These are phyloP conservation scores for Gallinago media DNA, from an alignment of 2,113 vertebrate genomes.

Conservation along the genomic window DNA sequence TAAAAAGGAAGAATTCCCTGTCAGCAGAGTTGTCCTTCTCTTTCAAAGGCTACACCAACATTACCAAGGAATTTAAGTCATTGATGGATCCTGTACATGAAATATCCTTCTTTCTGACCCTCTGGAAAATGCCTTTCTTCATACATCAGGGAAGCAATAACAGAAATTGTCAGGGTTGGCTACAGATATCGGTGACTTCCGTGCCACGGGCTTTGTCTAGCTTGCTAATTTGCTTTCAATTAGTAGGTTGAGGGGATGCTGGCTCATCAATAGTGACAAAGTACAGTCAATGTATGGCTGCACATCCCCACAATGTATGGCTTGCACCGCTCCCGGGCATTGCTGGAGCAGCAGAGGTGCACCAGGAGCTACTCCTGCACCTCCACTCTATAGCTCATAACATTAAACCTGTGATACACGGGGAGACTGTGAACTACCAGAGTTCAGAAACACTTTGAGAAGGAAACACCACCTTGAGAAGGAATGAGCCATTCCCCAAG, in stretches of 20 bases:
- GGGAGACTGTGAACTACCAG: not conserved
- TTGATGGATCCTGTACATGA: not conserved
- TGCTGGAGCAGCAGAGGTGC: not conserved
- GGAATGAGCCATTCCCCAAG: not conserved
- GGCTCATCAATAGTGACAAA: not conserved
- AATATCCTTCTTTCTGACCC: not conserved
- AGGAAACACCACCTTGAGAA: not conserved
- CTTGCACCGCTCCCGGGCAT: rapidly evolving
- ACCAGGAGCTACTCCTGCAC: not conserved
- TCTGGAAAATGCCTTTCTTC: not conserved
- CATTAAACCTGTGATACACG: not conserved
- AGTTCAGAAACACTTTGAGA: not conserved
- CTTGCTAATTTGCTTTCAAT: not conserved
- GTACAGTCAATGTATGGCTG: rapidly evolving
- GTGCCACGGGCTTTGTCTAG: rapidly evolving
- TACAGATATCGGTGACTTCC: rapidly evolving
- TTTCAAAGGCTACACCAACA: constrained; percentile 5
- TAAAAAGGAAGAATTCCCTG: not conserved
- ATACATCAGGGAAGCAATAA: not conserved
- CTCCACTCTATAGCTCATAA: not conserved
- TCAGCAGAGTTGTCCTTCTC: not conserved
- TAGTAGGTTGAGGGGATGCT: not conserved
- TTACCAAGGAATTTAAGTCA: not conserved
- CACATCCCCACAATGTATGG: not conserved
- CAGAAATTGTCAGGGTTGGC: not conserved